These are phyloP conservation scores for Pectinophora gossypiella DNA, from an alignment of 1,140 invertebrate species.

Conservation along the genomic window DNA sequence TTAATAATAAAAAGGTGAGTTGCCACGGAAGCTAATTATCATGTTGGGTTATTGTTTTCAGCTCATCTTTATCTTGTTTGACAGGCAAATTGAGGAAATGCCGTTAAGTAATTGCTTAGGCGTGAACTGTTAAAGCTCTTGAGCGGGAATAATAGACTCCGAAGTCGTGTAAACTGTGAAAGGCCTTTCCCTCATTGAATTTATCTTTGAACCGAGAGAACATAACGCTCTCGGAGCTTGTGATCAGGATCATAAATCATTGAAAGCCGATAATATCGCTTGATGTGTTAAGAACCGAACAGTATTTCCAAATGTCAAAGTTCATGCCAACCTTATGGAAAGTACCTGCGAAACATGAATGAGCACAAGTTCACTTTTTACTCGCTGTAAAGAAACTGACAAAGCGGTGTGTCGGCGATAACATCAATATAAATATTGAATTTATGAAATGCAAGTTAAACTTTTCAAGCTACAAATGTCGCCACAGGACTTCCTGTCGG, in stretches of 20 bases:
- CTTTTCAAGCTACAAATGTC: too few relatives aligned
- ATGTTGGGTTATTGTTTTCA: not conserved
- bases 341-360: too few relatives aligned
- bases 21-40: not conserved
- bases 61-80: conserved; percentile 4
- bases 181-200: conserved; percentile 2
- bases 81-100: conserved; percentile 4
- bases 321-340: too few relatives aligned
- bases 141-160: not conserved
- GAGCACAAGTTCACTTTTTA: too few relatives aligned
- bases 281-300: not conserved
- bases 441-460: too few relatives aligned
- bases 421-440: too few relatives aligned
- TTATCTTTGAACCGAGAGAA: not conserved
- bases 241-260: not conserved
- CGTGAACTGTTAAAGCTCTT: not conserved
- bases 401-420: too few relatives aligned
- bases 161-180: not conserved
- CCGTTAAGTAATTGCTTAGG: conserved; percentile 1
- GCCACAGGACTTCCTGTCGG: not conserved
- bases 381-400: too few relatives aligned
- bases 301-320: too few relatives aligned
- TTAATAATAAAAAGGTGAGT: not conserved
- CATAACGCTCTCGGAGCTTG: not conserved
- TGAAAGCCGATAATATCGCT: not conserved